Conservation (phyloP, 2,888 invertebrate species). For the Conus canariensis region DNA sequence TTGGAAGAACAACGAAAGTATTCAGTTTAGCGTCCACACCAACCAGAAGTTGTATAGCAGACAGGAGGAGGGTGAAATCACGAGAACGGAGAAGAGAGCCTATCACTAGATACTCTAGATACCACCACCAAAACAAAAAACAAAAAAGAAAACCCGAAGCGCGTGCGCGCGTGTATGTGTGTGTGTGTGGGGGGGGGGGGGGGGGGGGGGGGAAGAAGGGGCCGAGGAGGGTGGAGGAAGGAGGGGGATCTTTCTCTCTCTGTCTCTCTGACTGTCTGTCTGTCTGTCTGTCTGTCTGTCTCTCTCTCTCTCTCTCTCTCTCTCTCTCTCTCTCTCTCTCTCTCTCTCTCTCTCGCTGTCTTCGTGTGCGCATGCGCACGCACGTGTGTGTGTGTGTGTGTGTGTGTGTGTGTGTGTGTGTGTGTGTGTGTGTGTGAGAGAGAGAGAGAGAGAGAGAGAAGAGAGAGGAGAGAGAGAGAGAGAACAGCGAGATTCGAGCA, state of each 20-base stretch:
- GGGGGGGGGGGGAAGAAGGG: no score
- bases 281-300: background rate
- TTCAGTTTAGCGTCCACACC: no score
- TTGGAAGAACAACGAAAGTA: no score
- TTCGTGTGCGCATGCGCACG: background rate
- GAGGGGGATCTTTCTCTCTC: background rate
- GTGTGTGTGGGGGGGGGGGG: no score
- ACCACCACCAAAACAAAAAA: no score
- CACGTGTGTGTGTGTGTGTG: background rate
- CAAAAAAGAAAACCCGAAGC: no score
- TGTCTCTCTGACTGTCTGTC: background rate
- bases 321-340: conserved; percentile 6
- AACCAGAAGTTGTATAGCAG: no score
- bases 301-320: background rate
- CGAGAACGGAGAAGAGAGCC: no score
- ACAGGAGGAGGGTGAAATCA: no score
- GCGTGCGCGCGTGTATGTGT: no score
- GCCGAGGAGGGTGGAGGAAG: no score
- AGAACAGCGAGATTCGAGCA: background rate
- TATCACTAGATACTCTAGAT: no score
- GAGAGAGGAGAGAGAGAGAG: background rate
- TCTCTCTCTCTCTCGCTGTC: background rate
- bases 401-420: background rate
- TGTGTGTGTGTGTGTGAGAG: background rate
- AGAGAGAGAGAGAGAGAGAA: conserved; percentile 7